Evolutionary conservation across 2,888 invertebrate species (phyloP).

Genomic region (Brachyopa scutellaris): DNA sequence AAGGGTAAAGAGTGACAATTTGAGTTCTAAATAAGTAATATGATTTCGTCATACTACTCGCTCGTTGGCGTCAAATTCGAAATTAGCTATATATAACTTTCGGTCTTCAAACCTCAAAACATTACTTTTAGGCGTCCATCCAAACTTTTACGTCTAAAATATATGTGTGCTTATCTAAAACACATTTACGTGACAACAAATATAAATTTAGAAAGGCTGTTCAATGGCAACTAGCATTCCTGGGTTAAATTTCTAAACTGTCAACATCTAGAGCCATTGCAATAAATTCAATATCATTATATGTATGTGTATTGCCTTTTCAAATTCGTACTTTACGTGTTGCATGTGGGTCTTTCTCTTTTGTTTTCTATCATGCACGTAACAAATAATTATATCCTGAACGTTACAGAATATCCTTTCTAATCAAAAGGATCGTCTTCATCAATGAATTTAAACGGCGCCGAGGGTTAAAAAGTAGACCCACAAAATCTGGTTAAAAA

Average conservation of each 20-base stretch:
- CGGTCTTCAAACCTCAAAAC: too few relatives aligned
- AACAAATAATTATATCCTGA: conserved; percentile 61
- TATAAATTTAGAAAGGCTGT: neutral
- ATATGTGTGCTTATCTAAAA: too few relatives aligned
- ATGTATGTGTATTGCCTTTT: neutral
- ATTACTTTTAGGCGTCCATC: too few relatives aligned
- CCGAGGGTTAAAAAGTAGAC: conserved; percentile 18
- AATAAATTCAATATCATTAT: conserved; percentile 64
- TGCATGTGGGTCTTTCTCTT: conserved; percentile 11
- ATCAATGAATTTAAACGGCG: conserved; percentile 68
- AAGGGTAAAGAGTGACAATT: too few relatives aligned
- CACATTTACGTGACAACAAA: neutral
- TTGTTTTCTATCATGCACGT: conserved; percentile 13
- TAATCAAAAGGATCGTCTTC: conserved; percentile 61
- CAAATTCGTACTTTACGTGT: conserved; percentile 36
- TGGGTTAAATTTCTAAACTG: too few relatives aligned
- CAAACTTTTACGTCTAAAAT: too few relatives aligned
- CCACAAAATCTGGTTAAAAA: conserved; percentile 18
- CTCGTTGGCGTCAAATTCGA: too few relatives aligned
- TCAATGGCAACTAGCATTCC: too few relatives aligned
- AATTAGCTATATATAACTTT: too few relatives aligned
- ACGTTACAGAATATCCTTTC: conserved; percentile 51
- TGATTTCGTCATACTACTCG: too few relatives aligned
- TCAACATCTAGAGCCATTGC: conserved; percentile 55
- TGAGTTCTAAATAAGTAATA: too few relatives aligned